Evolutionary conservation across 2,888 invertebrate species (phyloP).

Genomic region (Margaritifera margaritifera): DNA sequence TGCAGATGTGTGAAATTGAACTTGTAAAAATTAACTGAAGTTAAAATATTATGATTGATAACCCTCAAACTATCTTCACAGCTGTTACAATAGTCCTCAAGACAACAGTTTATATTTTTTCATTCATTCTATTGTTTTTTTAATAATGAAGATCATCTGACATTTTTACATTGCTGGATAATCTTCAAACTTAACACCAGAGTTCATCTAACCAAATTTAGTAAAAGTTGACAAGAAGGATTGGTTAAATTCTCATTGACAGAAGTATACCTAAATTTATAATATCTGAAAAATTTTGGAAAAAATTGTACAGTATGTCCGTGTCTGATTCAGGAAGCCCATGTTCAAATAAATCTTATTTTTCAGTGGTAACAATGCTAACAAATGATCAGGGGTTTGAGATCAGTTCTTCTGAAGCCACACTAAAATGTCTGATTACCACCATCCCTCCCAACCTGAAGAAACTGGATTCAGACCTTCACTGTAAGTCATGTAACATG

Average conservation of each 20-base stretch:
- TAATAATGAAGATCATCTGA: too few relatives aligned
- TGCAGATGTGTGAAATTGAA: too few relatives aligned
- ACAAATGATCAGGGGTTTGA: constrained; percentile 88
- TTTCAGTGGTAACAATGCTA: constrained; percentile 73
- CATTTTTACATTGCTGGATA: too few relatives aligned
- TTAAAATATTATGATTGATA: too few relatives aligned
- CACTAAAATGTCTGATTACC: constrained; percentile 91
- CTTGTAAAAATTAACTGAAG: too few relatives aligned
- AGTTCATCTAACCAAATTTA: too few relatives aligned
- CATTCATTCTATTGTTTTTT: too few relatives aligned
- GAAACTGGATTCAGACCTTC: constrained; percentile 91
- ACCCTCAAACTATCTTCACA: too few relatives aligned
- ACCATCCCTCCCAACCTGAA: constrained; percentile 94
- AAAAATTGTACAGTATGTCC: not conserved
- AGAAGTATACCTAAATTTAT: not conserved
- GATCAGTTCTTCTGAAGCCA: constrained; percentile 87
- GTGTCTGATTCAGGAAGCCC: not conserved
- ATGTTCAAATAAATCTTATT: not conserved
- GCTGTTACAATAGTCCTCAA: too few relatives aligned
- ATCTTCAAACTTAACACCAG: too few relatives aligned
- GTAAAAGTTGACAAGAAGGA: too few relatives aligned
- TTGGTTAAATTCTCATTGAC: not conserved
- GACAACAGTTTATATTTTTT: too few relatives aligned
- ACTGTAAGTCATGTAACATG: constrained; percentile 73
- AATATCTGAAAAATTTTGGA: not conserved